A percentile compares a stretch with the other conserved stretches of the same genome.
Conservation (phyloP, 2,888 invertebrate genomes). For the Cheilosia vernalis region DNA sequence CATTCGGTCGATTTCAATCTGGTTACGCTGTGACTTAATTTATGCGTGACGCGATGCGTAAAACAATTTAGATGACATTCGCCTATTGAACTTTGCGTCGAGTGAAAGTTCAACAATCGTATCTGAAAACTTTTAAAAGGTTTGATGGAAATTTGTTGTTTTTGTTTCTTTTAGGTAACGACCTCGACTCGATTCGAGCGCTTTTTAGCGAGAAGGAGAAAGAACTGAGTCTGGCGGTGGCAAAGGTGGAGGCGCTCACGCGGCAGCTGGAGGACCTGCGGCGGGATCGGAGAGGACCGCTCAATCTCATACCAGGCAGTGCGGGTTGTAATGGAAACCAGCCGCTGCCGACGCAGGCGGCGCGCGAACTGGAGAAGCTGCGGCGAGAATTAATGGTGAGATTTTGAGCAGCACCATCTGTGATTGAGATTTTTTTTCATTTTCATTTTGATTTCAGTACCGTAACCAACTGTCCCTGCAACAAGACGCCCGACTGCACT, state of each 20-base stretch:
- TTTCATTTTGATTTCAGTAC: conserved; percentile 87
- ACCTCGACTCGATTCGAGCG: conserved; percentile 97
- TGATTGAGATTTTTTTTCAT: neutral
- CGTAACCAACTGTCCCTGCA: conserved; percentile 98
- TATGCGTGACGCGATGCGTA: conserved; percentile 29
- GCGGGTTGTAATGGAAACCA: conserved; percentile 81
- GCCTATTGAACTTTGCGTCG: conserved; percentile 17
- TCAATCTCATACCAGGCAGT: conserved; percentile 80
- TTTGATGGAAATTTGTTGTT: neutral
- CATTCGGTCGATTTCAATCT: conserved; percentile 23
- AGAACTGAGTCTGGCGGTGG: conserved; percentile 97
- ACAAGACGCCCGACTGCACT: conserved; percentile 94
- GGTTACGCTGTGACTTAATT: conserved; percentile 24
- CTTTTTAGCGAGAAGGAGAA: conserved; percentile 99
- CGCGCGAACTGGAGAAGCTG: conserved; percentile 95
- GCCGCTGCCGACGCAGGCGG: conserved; percentile 88
- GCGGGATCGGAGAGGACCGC: conserved; percentile 86
- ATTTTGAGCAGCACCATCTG: neutral
- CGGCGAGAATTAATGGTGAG: conserved; percentile 95
- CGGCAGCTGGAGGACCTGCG: conserved; percentile 96
- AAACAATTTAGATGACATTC: conserved; percentile 37
- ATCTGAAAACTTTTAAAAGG: conserved; percentile 3
- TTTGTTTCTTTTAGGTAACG: conserved; percentile 88
- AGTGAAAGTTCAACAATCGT: conserved; percentile 7
- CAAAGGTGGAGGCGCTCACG: conserved; percentile 98